phyloP scores from a whole-genome alignment of 2,113 vertebrate genomes.

The Lampris megalopsis region DNA sequence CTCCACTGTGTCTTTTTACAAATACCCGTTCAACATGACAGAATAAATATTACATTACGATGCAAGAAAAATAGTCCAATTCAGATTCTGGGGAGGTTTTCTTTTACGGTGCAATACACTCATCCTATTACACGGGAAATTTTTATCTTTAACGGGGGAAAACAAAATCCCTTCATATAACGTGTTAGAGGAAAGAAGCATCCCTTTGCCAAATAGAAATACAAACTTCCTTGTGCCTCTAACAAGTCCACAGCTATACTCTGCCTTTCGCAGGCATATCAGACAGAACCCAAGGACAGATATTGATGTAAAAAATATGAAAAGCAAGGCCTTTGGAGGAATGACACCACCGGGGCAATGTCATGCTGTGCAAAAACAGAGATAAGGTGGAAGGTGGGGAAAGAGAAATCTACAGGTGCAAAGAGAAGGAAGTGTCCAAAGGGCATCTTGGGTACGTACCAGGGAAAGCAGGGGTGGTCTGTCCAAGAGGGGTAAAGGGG shows the following conservation, averaged over 20 bases:
- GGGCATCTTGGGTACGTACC: constrained; percentile 98
- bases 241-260: not conserved
- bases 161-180: constrained; percentile 17
- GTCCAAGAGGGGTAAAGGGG: constrained; percentile 99
- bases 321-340: constrained; percentile 37
- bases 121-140: not conserved
- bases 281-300: constrained; percentile 55
- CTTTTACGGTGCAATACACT: not conserved
- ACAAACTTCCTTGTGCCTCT: not conserved
- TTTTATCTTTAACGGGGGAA: constrained; percentile 13
- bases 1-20: constrained; percentile 12
- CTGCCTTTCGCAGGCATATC: constrained; percentile 27
- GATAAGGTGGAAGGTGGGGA: constrained; percentile 68
- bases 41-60: not conserved
- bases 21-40: not conserved
- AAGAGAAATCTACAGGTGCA: constrained; percentile 84
- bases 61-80: constrained; percentile 5
- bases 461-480: constrained; percentile 99
- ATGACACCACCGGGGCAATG: constrained; percentile 48
- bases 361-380: constrained; percentile 62
- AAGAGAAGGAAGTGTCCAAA: constrained; percentile 88
- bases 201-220: constrained; percentile 29
- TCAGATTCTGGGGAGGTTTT: not conserved
- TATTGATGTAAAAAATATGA: constrained; percentile 26
- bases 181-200: constrained; percentile 3